Evolutionary conservation across 2,888 invertebrate species (phyloP).

Genomic region (Meloe dianella): DNA sequence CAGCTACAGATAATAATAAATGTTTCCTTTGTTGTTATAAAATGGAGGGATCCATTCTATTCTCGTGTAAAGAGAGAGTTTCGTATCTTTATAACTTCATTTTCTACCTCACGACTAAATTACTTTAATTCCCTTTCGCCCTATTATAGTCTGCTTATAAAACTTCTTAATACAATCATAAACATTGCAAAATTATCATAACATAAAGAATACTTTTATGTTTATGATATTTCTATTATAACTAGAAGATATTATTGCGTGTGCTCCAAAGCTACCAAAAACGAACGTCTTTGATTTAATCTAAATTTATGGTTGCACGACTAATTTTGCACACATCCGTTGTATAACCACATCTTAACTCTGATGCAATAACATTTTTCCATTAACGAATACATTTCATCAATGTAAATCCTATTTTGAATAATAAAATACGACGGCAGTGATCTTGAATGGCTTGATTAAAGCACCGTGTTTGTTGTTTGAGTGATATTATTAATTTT

Average conservation of each 20-base stretch:
- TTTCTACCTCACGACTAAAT: conserved; percentile 54
- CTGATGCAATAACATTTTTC: no score
- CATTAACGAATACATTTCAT: no score
- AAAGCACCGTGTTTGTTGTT: no score
- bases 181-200: conserved; percentile 46
- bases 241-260: not conserved
- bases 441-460: no score
- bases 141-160: conserved; percentile 53
- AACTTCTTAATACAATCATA: conserved; percentile 53
- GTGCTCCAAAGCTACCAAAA: not conserved
- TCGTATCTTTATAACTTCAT: conserved; percentile 55
- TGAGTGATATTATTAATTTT: no score
- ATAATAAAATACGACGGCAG: no score
- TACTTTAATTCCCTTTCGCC: conserved; percentile 48
- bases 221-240: not conserved
- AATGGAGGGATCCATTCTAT: not conserved
- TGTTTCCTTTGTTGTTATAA: conserved; percentile 42
- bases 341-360: no score
- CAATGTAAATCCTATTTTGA: no score
- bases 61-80: conserved; percentile 27
- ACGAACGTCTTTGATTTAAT: not conserved
- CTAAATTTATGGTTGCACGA: no score
- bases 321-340: no score
- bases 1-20: conserved; percentile 49
- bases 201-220: not conserved